Percentiles rank a stretch among this genome's conserved stretches.
phyloP scores from a whole-genome alignment of 1,140 invertebrate species.

The Microplitis demolitor region DNA sequence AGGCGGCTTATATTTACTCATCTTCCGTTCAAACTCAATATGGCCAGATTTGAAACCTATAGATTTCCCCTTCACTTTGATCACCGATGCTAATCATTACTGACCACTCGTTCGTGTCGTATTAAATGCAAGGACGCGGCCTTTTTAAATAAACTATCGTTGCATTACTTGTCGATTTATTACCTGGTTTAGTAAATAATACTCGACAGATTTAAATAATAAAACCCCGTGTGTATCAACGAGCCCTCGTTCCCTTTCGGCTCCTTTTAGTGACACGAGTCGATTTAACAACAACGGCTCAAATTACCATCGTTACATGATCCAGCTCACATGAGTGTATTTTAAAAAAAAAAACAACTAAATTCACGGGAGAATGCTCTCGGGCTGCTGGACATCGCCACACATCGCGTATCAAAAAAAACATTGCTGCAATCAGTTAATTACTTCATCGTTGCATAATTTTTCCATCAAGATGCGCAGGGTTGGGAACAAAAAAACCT shows the following conservation, averaged over 20 bases:
- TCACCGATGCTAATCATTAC: not conserved
- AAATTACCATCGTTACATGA: not conserved
- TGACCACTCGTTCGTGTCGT: not conserved
- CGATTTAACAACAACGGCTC: not conserved
- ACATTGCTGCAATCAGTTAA: too few relatives aligned
- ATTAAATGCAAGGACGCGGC: conserved; percentile 8
- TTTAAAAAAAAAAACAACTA: not conserved
- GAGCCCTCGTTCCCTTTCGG: not conserved
- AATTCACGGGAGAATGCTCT: conserved; percentile 13
- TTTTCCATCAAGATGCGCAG: too few relatives aligned
- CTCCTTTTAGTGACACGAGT: not conserved
- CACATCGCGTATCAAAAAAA: too few relatives aligned
- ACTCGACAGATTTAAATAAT: too few relatives aligned
- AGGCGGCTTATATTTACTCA: not conserved
- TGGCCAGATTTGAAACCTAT: not conserved
- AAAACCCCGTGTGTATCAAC: too few relatives aligned
- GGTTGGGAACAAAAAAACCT: too few relatives aligned
- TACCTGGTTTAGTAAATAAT: too few relatives aligned
- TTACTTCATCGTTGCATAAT: too few relatives aligned
- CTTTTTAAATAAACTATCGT: not conserved
- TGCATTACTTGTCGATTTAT: not conserved
- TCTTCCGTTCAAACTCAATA: conserved; percentile 6
- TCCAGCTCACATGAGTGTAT: not conserved
- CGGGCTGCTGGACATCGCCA: not conserved
- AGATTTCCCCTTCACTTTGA: not conserved